Base-by-base conservation (phyloP, 1,140 invertebrate genomes). In the Bombus ignitus region DNA sequence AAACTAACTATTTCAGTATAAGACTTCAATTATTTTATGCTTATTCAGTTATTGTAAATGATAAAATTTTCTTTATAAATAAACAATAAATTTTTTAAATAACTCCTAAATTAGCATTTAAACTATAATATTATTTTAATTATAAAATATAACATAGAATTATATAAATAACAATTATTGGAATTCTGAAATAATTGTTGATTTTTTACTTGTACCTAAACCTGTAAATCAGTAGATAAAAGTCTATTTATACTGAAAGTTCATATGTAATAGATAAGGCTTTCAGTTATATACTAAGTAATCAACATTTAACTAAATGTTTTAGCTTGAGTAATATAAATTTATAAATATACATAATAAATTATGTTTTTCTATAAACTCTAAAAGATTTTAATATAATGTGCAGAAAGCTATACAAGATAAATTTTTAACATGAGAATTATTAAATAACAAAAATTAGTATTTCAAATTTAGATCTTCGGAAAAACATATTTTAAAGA, bases 201-300 rank as follows among this genome's bases (percentile, higher is more conserved):
- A 57, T 42, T 83, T 74, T 72, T 68, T 15, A 57, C 57, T 68
- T 35, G 35, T 79, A 37, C 15, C 4, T 81, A 66, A 79, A 90
- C 15, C 37, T 44, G 25, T 35, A 73, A 87, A 87, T 91, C 28
- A 47, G 42, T 12, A 87, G 87, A 91, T 89, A 89, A 90, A 79
- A 57, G 81, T 81, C 85, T 91, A 89, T 89, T 91, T 91, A 85
- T 89, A 91, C 57, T 83, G 53, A 28, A 87, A 71, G 71, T 75
- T 32, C 59, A 59, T 83, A 42, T 39, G 39, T 37, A 65, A 62
- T 79, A 91, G 90, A 91, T 89, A 91, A 91, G 70, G 59, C 15
- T 74, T 66, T 71, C 77, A 68, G 37, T 78, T 74, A 68, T 28
- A 59, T 73, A 70, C 44, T n/a, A 10, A 47, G 25, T 68, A 77